Conservation (phyloP, 2,797 vertebrate genomes). For the Peromyscus melanophrys region DNA sequence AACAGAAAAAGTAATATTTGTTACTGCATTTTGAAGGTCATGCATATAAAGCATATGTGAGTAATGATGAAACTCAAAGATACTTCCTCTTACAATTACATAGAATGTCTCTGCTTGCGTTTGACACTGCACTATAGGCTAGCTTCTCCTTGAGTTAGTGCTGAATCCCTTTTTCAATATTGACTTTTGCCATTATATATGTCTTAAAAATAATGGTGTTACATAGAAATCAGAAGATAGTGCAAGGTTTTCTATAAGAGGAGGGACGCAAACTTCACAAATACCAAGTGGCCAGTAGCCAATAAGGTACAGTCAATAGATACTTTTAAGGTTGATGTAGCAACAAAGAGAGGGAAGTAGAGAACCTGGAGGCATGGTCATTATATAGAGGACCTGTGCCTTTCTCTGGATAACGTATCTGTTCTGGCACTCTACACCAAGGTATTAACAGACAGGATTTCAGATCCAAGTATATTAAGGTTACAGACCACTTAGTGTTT, state of each 20-base stretch:
- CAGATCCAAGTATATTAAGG: slow-evolving; percentile 19
- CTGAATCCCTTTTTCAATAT: neutral
- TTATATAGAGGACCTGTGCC: neutral
- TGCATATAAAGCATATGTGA: slow-evolving; percentile 69
- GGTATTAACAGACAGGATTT: neutral
- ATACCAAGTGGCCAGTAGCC: neutral
- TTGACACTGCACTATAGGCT: neutral
- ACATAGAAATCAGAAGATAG: slow-evolving; percentile 27
- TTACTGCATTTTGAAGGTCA: slow-evolving; percentile 72
- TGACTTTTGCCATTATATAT: slow-evolving; percentile 53
- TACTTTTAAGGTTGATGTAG: neutral
- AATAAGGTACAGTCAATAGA: slow-evolving; percentile 4
- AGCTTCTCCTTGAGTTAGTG: slow-evolving; percentile 9
- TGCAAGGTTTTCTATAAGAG: neutral
- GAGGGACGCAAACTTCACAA: slow-evolving; percentile 10
- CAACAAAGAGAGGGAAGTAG: neutral
- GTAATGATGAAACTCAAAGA: neutral
- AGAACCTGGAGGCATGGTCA: neutral
- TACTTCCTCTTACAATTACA: neutral
- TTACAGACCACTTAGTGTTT: neutral
- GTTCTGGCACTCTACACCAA: neutral
- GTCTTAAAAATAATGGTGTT: slow-evolving; percentile 51
- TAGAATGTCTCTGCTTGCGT: slow-evolving; percentile 10
- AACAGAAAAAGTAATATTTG: slow-evolving; percentile 69
- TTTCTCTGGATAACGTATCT: neutral